Percentiles rank a stretch among this genome's conserved stretches.
Conservation (phyloP, 2,888 invertebrate species). For the Ramazzottius varieornatus region DNA sequence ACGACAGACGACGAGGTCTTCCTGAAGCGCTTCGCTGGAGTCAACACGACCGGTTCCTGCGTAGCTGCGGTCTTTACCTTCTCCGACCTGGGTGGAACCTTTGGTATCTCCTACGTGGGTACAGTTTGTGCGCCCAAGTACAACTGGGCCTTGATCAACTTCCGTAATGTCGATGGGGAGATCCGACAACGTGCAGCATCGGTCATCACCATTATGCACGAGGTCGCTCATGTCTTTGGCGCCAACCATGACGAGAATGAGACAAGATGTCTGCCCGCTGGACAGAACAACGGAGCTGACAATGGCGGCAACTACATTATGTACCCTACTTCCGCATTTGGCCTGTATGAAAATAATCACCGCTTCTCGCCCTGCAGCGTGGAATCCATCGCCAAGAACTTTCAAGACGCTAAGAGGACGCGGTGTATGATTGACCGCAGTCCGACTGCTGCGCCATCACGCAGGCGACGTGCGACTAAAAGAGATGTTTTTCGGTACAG, state of each 20-base stretch:
- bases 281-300: neutral
- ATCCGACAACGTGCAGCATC: neutral
- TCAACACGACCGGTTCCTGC: neutral
- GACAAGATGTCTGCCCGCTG: neutral
- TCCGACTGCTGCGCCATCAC: too few relatives aligned
- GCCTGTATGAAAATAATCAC: neutral
- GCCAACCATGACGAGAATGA: neutral
- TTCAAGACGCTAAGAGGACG: neutral
- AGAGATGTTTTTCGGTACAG: too few relatives aligned
- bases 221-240: neutral
- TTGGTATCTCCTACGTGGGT: neutral
- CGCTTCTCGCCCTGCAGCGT: slow-evolving; percentile 1
- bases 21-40: neutral
- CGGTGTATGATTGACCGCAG: neutral
- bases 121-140: neutral
- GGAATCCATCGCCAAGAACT: neutral
- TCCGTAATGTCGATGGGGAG: neutral
- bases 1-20: neutral
- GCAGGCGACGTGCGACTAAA: too few relatives aligned
- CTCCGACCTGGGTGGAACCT: neutral
- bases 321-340: neutral
- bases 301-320: slow-evolving; percentile 2
- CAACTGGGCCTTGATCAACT: neutral
- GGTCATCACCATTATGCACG: slow-evolving; percentile 3
- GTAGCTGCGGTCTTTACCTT: neutral